Evolutionary conservation across 2,888 invertebrate genomes (phyloP), one percentile per base, ranked within the genome.

Genomic region (Anodontia alba): DNA sequence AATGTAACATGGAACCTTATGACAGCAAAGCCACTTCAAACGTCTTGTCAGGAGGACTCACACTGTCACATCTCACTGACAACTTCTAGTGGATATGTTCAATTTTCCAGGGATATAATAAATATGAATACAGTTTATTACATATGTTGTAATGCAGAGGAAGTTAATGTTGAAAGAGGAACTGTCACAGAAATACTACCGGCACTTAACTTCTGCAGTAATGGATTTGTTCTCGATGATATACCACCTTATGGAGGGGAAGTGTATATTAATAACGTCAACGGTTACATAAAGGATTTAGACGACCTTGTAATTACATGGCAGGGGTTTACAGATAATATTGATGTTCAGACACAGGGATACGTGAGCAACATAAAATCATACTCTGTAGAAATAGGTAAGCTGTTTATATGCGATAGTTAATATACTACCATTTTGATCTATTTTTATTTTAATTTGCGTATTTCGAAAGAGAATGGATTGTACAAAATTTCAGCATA

Each of bases 1-100:
- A 36, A 38, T 17, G 72, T 85, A 12, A 72, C 36, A 0, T 87
- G 87, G 87, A 80, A 69, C 72, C 78, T 87, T 0, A 80, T 80
- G 75, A 72, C 73, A 51, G 17, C 51, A 38, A 33, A 23, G n/a
- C 26, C 36, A 26, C n/a, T 84, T 23, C 79, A 82, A 29, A 15
- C 20, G 20, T 3, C 20, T 29, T 81, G 81, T 57, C 29, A 69
- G 3, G 38, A 51, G 0, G 73, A 77, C 15, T 42, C 68, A 31
- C 43, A 69, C 0, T 84, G 84, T 57, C 15, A 82, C n/a, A 12
- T 36, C 1, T 43, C 73, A 12, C 29, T 29, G 10, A 31, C 10
- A 3, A 57, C 57, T 1, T 2, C 23, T 57, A 8, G 7, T 57
- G 57, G 57, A 26, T 57, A 57, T 57, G 57, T 57, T 7, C 2